Percentiles rank a stretch among this genome's conserved stretches.
phyloP scores from a whole-genome alignment of 2,888 invertebrate genomes.

The Orgyia antiqua region DNA sequence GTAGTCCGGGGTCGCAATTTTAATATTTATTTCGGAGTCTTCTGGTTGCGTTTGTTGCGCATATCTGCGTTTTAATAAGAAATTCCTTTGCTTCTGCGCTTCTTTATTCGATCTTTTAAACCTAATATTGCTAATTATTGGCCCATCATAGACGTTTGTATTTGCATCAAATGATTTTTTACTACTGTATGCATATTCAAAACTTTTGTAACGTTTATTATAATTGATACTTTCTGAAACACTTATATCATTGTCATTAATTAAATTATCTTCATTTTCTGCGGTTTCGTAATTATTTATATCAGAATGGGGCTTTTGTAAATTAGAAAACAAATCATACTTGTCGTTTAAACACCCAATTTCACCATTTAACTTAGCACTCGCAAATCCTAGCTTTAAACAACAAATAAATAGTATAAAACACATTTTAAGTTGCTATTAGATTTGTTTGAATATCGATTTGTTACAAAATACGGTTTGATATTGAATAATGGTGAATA shows the following conservation, averaged over 20 bases:
- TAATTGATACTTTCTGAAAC: no score
- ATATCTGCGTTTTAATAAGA: conserved; percentile 40
- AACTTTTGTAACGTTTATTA: no score
- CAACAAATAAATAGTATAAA: conserved; percentile 28
- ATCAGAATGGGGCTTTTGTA: conserved; percentile 2
- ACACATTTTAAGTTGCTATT: conserved; percentile 35
- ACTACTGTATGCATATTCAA: no score
- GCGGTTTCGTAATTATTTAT: no score
- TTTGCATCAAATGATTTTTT: no score
- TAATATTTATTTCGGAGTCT: conserved; percentile 24
- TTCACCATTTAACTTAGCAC: conserved; percentile 54
- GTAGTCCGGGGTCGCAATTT: conserved; percentile 42
- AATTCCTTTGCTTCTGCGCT: conserved; percentile 47
- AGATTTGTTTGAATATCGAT: conserved; percentile 29
- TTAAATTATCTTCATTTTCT: no score
- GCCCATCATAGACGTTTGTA: conserved; percentile 15
- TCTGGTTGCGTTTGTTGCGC: conserved; percentile 23
- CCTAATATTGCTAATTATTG: conserved; percentile 11
- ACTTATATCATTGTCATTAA: no score
- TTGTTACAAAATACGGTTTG: conserved; percentile 39
- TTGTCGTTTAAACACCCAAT: conserved; percentile 67
- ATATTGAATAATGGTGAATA: conserved; percentile 26
- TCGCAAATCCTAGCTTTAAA: conserved; percentile 30
- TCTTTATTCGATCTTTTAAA: conserved; percentile 23
- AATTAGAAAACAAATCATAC: conserved; percentile 1